Conservation (phyloP, 1,140 invertebrate genomes). For the Panonychus citri region DNA sequence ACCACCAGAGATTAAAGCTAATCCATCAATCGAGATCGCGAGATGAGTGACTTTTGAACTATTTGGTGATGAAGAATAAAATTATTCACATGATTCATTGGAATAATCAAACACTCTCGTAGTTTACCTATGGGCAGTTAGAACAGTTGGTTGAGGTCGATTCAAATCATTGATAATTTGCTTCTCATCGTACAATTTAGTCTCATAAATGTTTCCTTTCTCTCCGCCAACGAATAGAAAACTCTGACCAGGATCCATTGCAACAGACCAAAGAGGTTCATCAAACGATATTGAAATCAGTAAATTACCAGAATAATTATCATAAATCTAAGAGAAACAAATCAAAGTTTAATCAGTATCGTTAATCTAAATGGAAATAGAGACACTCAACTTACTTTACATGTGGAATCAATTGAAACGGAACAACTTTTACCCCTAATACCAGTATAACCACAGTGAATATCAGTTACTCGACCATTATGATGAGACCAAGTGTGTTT, state of each 20-base stretch:
- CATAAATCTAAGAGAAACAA: conserved; percentile 29
- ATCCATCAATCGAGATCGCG: conserved; percentile 40
- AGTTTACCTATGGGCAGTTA: neutral
- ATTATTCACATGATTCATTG: conserved; percentile 34
- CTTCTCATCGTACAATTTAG: conserved; percentile 34
- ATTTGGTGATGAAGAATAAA: too few relatives aligned
- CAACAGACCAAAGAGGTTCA: conserved; percentile 37
- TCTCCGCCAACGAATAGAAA: conserved; percentile 43
- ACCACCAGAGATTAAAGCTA: conserved; percentile 43
- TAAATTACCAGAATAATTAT: conserved; percentile 36
- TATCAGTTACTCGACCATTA: conserved; percentile 45
- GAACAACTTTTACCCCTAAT: conserved; percentile 40
- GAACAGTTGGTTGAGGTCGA: neutral
- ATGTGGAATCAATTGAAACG: conserved; percentile 51
- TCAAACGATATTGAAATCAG: conserved; percentile 48
- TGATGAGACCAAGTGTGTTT: conserved; percentile 41
- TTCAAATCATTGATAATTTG: neutral
- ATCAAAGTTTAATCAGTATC: neutral
- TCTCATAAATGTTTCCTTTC: conserved; percentile 41
- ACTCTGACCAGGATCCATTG: conserved; percentile 42
- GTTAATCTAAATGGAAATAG: neutral
- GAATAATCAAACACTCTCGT: neutral
- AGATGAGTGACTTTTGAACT: conserved; percentile 34
- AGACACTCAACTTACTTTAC: conserved; percentile 31
- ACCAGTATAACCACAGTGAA: conserved; percentile 31